Evolutionary conservation across 2,797 vertebrate genomes (phyloP), one percentile per base, ranked within the genome.

Genomic region (Glossophaga mutica): DNA sequence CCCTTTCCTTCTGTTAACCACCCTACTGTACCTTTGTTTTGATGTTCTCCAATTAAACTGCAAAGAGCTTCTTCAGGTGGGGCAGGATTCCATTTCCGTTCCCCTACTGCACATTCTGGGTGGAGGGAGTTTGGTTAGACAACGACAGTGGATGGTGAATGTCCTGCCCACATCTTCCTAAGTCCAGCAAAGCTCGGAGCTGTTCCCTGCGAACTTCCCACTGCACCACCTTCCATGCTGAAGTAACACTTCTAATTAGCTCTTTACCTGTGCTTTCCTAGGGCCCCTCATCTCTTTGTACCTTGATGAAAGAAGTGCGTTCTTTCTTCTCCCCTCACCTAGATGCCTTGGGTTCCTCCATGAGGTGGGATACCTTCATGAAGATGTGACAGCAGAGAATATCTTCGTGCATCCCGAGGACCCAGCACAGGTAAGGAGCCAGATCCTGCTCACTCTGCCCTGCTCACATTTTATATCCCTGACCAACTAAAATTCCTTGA

Each of bases 321-420:
- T 9, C 44, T 73, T 46, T 46, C 34, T 70, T 87, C 95, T 34
- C 22, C 96, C 96, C 84, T 7, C 97, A 99, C 99, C 91, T 99
- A 81, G 99, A 99, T 26, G 98, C 98, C 84, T 98, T 99, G 97
- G 98, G 99, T 99, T 98, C 90, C 98, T 99, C 93, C 99, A 99
- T 87, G 98, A 99, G 68, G 99, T 99, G 0, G 99, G 99, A 96
- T 99, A 99, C 0, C 98, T 98, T 84, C 99, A 99, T 0, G 99
- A 98, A 39, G 98, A 99, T 88, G 96, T 99, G 87, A 98, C 98
- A 10, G 98, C 99, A 18, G 99, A 99, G 93, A 99, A 99, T 94
- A 91, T 99, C 94, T 99, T 98, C 92, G 95, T 99, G 98, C 98
- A 98, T 97, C 94, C 97, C 12, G 96, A 94, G 48, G 97, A 98